Percentiles rank a stretch among this genome's conserved stretches.
These are phyloP conservation scores for Adrianichthys oophorus DNA, from an alignment of 2,797 vertebrate genomes.

Conservation along the genomic window DNA sequence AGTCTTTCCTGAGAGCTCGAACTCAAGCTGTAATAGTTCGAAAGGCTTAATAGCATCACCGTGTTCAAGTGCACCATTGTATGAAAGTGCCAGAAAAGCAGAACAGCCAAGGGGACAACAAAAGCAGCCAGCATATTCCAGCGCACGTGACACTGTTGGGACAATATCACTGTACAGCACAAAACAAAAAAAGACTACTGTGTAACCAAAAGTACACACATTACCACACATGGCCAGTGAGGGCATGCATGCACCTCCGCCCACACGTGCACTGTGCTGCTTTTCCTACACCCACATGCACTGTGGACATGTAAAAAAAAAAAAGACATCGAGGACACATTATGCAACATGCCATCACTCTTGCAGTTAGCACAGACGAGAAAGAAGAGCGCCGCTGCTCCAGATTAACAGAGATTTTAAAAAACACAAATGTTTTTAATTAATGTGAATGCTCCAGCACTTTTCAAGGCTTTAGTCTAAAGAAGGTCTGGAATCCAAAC, in stretches of 20 bases:
- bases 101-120: slow-evolving; percentile 77
- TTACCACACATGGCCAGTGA: slow-evolving; percentile 34
- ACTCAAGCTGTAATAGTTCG: slow-evolving; percentile 78
- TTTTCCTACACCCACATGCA: slow-evolving; percentile 37
- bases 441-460: too few species aligned
- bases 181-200: slow-evolving; percentile 61
- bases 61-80: slow-evolving; percentile 82
- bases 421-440: too few species aligned
- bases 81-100: slow-evolving; percentile 87
- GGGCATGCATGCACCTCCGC: slow-evolving; percentile 43
- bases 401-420: too few species aligned
- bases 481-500: too few species aligned
- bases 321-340: slow-evolving; percentile 31
- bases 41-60: slow-evolving; percentile 80
- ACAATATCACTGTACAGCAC: slow-evolving; percentile 77
- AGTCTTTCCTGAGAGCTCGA: slow-evolving; percentile 74
- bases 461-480: too few species aligned
- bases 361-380: slow-evolving; percentile 5
- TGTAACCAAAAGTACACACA: slow-evolving; percentile 64
- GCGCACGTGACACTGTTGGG: slow-evolving; percentile 75
- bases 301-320: slow-evolving; percentile 34
- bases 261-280: slow-evolving; percentile 29
- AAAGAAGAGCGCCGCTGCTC: not conserved
- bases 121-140: slow-evolving; percentile 85
- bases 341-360: slow-evolving; percentile 43